Base-by-base conservation (phyloP, 2,888 invertebrate species). In the Plebejus argus region DNA sequence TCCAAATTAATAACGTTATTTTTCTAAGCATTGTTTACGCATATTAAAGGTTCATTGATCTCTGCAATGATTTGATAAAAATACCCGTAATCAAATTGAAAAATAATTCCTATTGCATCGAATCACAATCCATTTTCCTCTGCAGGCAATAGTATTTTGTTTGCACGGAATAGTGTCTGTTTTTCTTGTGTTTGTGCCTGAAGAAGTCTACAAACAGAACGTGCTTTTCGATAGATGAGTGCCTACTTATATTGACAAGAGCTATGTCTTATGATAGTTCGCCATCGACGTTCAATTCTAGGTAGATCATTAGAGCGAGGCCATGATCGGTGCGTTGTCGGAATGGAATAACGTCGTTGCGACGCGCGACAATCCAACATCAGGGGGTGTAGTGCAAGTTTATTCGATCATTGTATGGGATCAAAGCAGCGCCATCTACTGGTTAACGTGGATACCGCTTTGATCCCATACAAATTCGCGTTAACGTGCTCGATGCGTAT, bases 161-260 rank as follows among this genome's bases (percentile, higher is more conserved):
- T 76, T 77, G 39, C 53, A 23, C 20, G 49, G 70, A 39, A 76
- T 77, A 88, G 87, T 89, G 87, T 84, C 87, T 92, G 90, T 92
- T 92, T 90, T 92, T 91, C 91, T 90, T 89, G 83, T 90, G 87
- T 91, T 91, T 93, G 89, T 90, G 88, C 90, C 89, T 90, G 88
- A 88, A 91, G 91, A 84, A 89, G 89, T 92, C 89, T 89, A 88
- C 90, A 92, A 93, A 92, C 88, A 91, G 85, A 83, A 87, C 86
- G 84, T 85, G 88, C 89, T 89, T 86, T 81, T 81, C 79, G 79
- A 77, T 82, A 79, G 80, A 81, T 78, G 78, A 80, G 80, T 79
- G 76, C 76, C 66, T 78, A 77, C 80, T 87, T 85, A 87, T 85
- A 83, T 87, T 87, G 88, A 90, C 89, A 89, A 90, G 87, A 88